Evolutionary conservation across 2,113 vertebrate species (phyloP).

Genomic region (Rutilus rutilus): DNA sequence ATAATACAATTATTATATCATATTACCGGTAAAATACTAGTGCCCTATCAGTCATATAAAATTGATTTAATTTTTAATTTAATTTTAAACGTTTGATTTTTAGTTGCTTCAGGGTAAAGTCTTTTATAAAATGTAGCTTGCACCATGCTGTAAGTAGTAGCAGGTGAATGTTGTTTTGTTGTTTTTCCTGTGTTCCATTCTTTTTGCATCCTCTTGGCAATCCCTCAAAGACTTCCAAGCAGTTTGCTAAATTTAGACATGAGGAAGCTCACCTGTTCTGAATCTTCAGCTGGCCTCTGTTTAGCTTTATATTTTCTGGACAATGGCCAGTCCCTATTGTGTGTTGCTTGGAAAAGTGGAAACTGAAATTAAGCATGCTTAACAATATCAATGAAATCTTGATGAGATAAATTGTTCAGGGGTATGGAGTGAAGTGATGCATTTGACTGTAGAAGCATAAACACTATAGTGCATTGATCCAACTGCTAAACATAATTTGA

Average conservation of each 20-base stretch:
- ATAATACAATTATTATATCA: neutral
- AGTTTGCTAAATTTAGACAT: slow-evolving; percentile 46
- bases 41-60: neutral
- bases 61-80: neutral
- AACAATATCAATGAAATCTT: neutral
- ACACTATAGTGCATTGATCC: neutral
- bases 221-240: slow-evolving; percentile 44
- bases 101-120: neutral
- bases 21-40: neutral
- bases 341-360: slow-evolving; percentile 14
- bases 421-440: neutral
- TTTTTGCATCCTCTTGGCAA: slow-evolving; percentile 52
- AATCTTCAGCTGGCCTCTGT: slow-evolving; percentile 55
- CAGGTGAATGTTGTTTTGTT: slow-evolving; percentile 50
- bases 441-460: slow-evolving; percentile 8
- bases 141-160: neutral
- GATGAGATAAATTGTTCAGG: neutral
- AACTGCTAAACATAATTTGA: slow-evolving; percentile 10
- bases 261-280: slow-evolving; percentile 59
- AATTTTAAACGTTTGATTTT: no score
- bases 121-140: neutral
- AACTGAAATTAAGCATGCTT: neutral
- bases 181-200: slow-evolving; percentile 40
- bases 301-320: slow-evolving; percentile 38
- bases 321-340: slow-evolving; percentile 37